These are phyloP conservation scores for Syngnathus typhle DNA, from an alignment of 2,113 vertebrate species.

Conservation along the genomic window DNA sequence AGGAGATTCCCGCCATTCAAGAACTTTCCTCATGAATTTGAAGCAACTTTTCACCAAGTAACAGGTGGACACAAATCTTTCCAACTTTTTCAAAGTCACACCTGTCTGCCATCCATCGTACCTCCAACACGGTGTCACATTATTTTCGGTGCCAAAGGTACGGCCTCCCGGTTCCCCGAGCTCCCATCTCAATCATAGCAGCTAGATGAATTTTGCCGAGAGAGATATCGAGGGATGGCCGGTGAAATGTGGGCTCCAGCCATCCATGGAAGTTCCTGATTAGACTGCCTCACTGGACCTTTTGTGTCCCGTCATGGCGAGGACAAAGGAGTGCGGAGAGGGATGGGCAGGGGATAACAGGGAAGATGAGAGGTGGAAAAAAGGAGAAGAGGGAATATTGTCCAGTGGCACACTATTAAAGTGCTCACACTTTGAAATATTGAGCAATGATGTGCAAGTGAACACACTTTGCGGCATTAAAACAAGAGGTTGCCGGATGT, in stretches of 20 bases:
- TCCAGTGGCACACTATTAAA: conserved; percentile 45
- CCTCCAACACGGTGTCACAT: conserved; percentile 17
- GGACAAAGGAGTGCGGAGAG: conserved; percentile 63
- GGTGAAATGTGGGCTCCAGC: conserved; percentile 68
- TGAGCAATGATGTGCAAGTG: conserved; percentile 26
- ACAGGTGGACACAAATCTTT: conserved; percentile 7
- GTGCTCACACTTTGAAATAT: conserved; percentile 52
- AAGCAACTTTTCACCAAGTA: neutral
- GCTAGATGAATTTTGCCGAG: conserved; percentile 61
- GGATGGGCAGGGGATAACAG: conserved; percentile 61
- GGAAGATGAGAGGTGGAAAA: conserved; percentile 60
- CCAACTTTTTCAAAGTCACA: conserved; percentile 31
- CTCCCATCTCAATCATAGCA: conserved; percentile 63
- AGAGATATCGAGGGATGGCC: conserved; percentile 64
- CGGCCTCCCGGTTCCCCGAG: conserved; percentile 40
- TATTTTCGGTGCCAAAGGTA: conserved; percentile 35
- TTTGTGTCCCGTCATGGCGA: conserved; percentile 71
- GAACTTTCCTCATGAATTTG: conserved; percentile 5
- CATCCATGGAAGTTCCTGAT: conserved; percentile 76
- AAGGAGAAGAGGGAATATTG: conserved; percentile 62
- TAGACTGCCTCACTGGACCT: conserved; percentile 75
- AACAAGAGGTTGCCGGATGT: neutral
- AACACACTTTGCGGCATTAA: conserved; percentile 25
- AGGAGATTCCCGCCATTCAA: conserved; percentile 29
- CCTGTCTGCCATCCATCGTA: neutral